Conservation (phyloP, 2,797 vertebrate species). For the Spondyliosoma cantharus region DNA sequence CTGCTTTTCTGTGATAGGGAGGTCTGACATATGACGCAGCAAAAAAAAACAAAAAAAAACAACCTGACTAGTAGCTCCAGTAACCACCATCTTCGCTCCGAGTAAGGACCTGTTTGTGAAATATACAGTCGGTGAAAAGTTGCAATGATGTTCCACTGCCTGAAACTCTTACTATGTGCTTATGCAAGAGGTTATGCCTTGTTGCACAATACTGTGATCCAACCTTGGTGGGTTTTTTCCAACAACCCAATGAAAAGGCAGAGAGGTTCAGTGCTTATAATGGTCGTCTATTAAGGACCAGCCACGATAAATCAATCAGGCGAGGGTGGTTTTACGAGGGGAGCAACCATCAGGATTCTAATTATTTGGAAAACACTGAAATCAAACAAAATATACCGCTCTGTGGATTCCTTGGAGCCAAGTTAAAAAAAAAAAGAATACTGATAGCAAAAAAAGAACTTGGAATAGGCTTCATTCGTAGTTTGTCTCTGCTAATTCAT, state of each 20-base stretch:
- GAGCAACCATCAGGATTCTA: constrained; percentile 13
- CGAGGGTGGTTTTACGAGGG: not conserved
- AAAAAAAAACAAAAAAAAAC: constrained; percentile 34
- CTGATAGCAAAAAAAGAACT: not conserved
- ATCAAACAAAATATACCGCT: not conserved
- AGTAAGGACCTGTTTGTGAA: not conserved
- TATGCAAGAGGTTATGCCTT: not conserved
- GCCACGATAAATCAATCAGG: constrained; percentile 33
- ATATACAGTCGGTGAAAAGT: not conserved
- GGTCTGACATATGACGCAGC: constrained; percentile 64
- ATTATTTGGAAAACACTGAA: constrained; percentile 9
- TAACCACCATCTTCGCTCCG: constrained; percentile 14
- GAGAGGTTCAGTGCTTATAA: constrained; percentile 44
- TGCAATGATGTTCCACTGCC: not conserved
- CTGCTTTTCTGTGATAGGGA: constrained; percentile 32
- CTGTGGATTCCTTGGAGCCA: not conserved
- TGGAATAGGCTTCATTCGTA: not conserved
- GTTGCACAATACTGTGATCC: not conserved
- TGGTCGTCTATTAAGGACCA: constrained; percentile 22
- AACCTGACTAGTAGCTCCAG: constrained; percentile 3
- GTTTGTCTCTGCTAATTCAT: not conserved
- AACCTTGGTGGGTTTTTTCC: constrained; percentile 18
- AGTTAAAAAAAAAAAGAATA: not conserved
- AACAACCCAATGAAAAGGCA: constrained; percentile 41
- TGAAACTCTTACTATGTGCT: not conserved